phyloP scores from a whole-genome alignment of 2,888 invertebrate species.

The Desoria tigrina region DNA sequence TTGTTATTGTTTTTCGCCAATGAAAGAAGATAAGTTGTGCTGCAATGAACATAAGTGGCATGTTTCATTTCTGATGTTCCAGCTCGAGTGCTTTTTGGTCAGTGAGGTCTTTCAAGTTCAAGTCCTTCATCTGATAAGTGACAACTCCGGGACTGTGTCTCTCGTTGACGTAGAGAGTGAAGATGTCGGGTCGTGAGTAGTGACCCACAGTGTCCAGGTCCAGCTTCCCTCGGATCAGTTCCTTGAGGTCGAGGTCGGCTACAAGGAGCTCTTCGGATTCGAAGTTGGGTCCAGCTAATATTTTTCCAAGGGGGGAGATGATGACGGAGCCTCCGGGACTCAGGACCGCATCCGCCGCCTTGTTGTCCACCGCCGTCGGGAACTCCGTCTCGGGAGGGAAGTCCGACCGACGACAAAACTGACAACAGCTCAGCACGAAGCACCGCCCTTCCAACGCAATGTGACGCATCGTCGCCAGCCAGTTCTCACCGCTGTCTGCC shows the following conservation, averaged over 20 bases:
- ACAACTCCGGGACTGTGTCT: no score
- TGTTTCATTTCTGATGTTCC: no score
- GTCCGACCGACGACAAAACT: slow-evolving; percentile 30
- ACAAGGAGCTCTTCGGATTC: slow-evolving; percentile 31
- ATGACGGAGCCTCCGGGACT: slow-evolving; percentile 39
- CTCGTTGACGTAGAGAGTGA: slow-evolving; percentile 40
- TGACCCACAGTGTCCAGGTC: slow-evolving; percentile 43
- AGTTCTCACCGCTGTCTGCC: slow-evolving; percentile 38
- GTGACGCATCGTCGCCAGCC: slow-evolving; percentile 41
- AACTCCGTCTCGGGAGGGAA: slow-evolving; percentile 27
- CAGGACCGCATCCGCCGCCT: slow-evolving; percentile 25
- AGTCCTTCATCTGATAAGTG: no score
- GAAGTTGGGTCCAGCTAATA: slow-evolving; percentile 39
- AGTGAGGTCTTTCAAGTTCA: no score
- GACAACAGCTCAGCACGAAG: slow-evolving; percentile 42
- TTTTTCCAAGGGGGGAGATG: slow-evolving; percentile 39
- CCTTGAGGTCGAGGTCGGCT: slow-evolving; percentile 40
- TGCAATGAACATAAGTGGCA: no score
- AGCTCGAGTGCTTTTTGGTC: no score
- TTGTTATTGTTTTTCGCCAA: no score
- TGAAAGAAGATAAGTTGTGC: no score
- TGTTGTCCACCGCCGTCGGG: slow-evolving; percentile 18
- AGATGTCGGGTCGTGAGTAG: slow-evolving; percentile 43
- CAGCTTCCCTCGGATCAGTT: slow-evolving; percentile 38
- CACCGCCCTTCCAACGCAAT: slow-evolving; percentile 45